Evolutionary conservation across 2,113 vertebrate genomes (phyloP), one percentile per base, ranked within the genome.

Genomic region (Myxocyprinus asiaticus): DNA sequence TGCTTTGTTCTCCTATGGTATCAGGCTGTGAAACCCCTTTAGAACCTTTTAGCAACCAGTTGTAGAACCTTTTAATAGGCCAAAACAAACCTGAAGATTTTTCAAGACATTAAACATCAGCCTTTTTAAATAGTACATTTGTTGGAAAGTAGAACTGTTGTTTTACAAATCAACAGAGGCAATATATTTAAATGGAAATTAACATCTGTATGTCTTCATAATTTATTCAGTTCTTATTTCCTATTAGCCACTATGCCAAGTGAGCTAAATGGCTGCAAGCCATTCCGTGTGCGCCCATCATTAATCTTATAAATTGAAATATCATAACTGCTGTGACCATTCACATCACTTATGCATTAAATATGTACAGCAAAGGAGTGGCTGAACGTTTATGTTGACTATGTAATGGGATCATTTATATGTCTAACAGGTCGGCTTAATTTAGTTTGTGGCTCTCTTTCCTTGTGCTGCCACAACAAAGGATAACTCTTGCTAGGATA

Each of bases 381-480:
- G 55, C 12, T 15, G 55, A 45, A 51, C 22, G 17, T 56, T 44
- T 33, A 66, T 68, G 76, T 71, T 61, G 65, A 72, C 48, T 33
- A 63, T 1, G 9, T 63, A 51, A 62, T 48, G 9, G 14, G 14
- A 14, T 59, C 51, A 76, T 80, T 66, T 66, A 56, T 51, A 70
- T 42, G 9, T 22, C 9, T 33, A 22, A 62, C 88, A 87, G 91
- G 91, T 91, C 92, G 93, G 91, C 89, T 88, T 77, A 65, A 87
- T 92, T 91, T 84, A 82, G 81, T 86, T 81, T 80, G 78, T 70
- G 75, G 72, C 85, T 89, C 87, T 90, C 88, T 87, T 86, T 89
- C 80, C 82, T 86, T 85, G 86, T 85, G 82, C 88, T 92, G 89
- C 92, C 92, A 90, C 86, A 85, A 92, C 88, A 90, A 94, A 90